Evolutionary conservation across 2,888 invertebrate species (phyloP).

Genomic region (Zygogramma bicolorata): DNA sequence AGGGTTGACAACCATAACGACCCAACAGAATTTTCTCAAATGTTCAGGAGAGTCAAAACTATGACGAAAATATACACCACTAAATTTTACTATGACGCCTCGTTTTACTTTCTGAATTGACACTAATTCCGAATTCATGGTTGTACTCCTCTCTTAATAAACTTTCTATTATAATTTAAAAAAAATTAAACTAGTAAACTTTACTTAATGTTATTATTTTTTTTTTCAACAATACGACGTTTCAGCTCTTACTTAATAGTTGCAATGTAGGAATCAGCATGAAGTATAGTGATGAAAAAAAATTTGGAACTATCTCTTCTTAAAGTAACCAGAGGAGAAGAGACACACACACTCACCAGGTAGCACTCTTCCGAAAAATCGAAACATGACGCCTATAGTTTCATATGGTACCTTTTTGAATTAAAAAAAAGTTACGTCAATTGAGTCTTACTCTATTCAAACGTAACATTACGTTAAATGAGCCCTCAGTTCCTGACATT

Average conservation of each 20-base stretch:
- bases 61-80: neutral
- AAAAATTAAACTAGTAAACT: neutral
- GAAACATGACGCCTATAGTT: no score
- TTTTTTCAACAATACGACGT: neutral
- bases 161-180: neutral
- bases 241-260: neutral
- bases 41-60: conserved; percentile 7
- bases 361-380: no score
- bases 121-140: neutral
- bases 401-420: no score
- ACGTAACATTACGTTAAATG: conserved; percentile 5
- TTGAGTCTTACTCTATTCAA: neutral
- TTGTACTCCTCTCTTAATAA: neutral
- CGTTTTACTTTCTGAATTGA: neutral
- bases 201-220: neutral
- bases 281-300: no score
- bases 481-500: neutral
- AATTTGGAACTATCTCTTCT: no score
- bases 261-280: neutral
- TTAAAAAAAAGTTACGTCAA: neutral
- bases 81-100: neutral
- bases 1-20: conserved; percentile 3
- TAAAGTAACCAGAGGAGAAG: no score
- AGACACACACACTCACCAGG: no score
- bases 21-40: conserved; percentile 4